Evolutionary conservation across 2,113 vertebrate species (phyloP).

Genomic region (Lophotis ruficrista): DNA sequence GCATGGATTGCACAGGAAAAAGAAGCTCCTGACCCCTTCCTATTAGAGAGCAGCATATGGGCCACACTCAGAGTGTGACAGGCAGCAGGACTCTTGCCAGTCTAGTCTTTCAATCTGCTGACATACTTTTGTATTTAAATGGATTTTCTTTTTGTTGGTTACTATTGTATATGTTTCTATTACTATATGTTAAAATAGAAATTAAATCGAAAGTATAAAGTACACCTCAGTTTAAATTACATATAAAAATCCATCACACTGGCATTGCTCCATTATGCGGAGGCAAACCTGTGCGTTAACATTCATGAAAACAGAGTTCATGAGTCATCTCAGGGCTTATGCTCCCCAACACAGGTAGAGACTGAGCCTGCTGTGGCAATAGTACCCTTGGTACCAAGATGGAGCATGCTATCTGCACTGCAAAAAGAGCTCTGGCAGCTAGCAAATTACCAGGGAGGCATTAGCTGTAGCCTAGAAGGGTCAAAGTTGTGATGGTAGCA

Average conservation of each 20-base stretch:
- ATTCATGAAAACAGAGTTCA: slow-evolving; percentile 50
- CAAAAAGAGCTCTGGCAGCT: neutral
- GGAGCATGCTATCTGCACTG: neutral
- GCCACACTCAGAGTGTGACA: rapidly evolving
- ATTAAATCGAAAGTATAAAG: slow-evolving; percentile 6
- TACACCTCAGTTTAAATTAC: slow-evolving; percentile 24
- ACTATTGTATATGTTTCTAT: slow-evolving; percentile 34
- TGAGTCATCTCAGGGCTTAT: neutral
- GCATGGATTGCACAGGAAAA: neutral
- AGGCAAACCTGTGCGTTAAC: slow-evolving; percentile 4
- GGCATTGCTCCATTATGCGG: slow-evolving; percentile 4
- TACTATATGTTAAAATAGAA: slow-evolving; percentile 42
- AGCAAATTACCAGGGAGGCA: slow-evolving; percentile 27
- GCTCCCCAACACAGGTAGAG: neutral
- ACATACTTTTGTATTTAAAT: neutral
- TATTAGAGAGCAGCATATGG: neutral
- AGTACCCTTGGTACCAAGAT: neutral
- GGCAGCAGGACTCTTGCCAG: neutral
- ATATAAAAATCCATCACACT: neutral
- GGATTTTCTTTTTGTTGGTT: slow-evolving; percentile 9
- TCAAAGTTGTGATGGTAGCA: neutral
- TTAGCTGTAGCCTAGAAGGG: neutral
- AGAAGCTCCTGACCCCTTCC: neutral
- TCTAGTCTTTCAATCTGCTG: neutral
- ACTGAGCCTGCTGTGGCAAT: neutral